A percentile compares a stretch with the other conserved stretches of the same genome.
These are phyloP conservation scores for Drosophila lini DNA, from an alignment of 1,140 invertebrate genomes.

Conservation along the genomic window DNA sequence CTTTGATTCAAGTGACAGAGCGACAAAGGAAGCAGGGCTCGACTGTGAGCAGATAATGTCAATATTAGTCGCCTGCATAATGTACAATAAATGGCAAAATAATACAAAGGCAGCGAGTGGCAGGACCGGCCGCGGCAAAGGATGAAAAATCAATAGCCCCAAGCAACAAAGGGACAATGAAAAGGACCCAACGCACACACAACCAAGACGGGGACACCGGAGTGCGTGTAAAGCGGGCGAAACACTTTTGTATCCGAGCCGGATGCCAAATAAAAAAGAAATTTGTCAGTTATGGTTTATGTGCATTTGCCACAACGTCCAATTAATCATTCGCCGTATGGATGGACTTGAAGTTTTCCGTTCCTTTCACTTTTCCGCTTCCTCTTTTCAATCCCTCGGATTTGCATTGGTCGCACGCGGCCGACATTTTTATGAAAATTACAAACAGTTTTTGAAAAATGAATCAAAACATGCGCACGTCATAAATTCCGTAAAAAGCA, in stretches of 20 bases:
- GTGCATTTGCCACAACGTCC: slow-evolving; percentile 37
- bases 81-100: slow-evolving; percentile 83
- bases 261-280: slow-evolving; percentile 83
- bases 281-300: slow-evolving; percentile 82
- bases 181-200: slow-evolving; percentile 33
- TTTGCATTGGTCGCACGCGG: slow-evolving; percentile 39
- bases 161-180: slow-evolving; percentile 58
- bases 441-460: slow-evolving; percentile 65
- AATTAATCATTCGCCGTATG: slow-evolving; percentile 50
- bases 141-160: slow-evolving; percentile 75
- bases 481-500: slow-evolving; percentile 81
- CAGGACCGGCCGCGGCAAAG: slow-evolving; percentile 48
- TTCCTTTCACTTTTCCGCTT: slow-evolving; percentile 2
- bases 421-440: slow-evolving; percentile 52
- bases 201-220: slow-evolving; percentile 13
- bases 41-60: slow-evolving; percentile 77
- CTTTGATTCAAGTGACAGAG: slow-evolving; percentile 58
- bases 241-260: slow-evolving; percentile 69
- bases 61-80: slow-evolving; percentile 84
- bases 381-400: slow-evolving; percentile 19
- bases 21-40: slow-evolving; percentile 42
- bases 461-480: slow-evolving; percentile 78
- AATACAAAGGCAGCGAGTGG: slow-evolving; percentile 65
- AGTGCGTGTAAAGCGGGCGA: slow-evolving; percentile 67
- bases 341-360: slow-evolving; percentile 20